Conservation (phyloP, 2,797 vertebrate genomes). For the Arnoldichthys spilopterus region DNA sequence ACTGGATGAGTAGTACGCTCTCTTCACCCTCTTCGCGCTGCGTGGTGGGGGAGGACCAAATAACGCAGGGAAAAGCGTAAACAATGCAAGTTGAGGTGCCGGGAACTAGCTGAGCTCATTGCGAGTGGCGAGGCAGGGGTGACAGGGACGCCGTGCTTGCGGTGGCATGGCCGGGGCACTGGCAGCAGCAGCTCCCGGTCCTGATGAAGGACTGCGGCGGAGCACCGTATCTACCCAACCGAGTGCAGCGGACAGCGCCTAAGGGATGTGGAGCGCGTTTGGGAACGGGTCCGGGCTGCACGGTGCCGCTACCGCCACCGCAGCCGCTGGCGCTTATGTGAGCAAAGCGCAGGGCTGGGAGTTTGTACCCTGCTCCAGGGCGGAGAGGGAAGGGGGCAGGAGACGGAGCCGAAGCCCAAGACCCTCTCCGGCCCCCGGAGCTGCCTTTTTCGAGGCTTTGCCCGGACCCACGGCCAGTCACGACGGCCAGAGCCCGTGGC, state of each 20-base stretch:
- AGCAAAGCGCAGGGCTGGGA: slow-evolving; percentile 71
- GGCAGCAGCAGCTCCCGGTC: background rate
- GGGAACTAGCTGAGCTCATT: no score
- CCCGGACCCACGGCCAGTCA: slow-evolving; percentile 52
- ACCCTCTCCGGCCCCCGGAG: slow-evolving; percentile 70
- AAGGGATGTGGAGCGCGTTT: slow-evolving; percentile 71
- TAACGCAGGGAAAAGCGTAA: slow-evolving; percentile 14
- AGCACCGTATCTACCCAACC: slow-evolving; percentile 8
- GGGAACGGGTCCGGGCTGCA: slow-evolving; percentile 67
- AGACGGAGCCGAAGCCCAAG: slow-evolving; percentile 68
- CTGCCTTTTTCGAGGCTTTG: slow-evolving; percentile 65
- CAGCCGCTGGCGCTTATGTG: slow-evolving; percentile 59
- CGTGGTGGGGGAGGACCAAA: slow-evolving; percentile 3
- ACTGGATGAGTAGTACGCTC: slow-evolving; percentile 24
- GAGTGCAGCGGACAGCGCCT: slow-evolving; percentile 32
- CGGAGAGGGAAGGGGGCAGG: slow-evolving; percentile 61
- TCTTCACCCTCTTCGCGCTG: background rate
- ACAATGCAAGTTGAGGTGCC: slow-evolving; percentile 19
- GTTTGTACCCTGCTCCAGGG: slow-evolving; percentile 70
- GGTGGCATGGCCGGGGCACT: slow-evolving; percentile 65
- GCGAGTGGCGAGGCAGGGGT: no score
- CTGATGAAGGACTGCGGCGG: slow-evolving; percentile 13
- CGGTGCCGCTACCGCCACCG: background rate
- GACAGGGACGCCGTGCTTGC: slow-evolving; percentile 11
- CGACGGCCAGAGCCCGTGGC: slow-evolving; percentile 59